Conservation (phyloP, 1,140 invertebrate genomes). For the Pentalonia nigronervosa region DNA sequence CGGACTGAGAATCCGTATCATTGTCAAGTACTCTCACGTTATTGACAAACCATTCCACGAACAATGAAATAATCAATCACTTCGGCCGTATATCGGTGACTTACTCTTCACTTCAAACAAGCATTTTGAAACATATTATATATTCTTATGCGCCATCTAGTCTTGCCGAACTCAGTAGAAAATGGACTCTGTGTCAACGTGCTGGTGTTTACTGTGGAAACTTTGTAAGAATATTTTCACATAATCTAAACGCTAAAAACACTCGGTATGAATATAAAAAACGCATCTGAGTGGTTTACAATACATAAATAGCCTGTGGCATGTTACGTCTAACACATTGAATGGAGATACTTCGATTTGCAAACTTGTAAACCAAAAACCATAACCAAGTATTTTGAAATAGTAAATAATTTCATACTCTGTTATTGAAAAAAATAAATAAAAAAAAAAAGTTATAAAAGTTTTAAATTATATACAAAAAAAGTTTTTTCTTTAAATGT, state of each 20-base stretch:
- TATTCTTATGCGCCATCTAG: background rate
- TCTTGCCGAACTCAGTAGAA: background rate
- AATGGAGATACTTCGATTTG: background rate
- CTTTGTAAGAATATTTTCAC: background rate
- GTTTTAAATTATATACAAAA: background rate
- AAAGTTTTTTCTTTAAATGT: background rate
- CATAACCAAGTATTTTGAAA: background rate
- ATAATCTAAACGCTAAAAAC: background rate
- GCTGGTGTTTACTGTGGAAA: background rate
- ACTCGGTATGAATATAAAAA: too few relatives aligned
- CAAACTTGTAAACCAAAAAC: background rate
- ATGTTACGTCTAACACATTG: background rate
- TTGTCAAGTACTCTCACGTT: conserved; percentile 39
- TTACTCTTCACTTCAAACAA: background rate
- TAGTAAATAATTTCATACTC: background rate
- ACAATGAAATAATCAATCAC: conserved; percentile 56
- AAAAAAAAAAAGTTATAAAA: background rate
- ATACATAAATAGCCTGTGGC: background rate
- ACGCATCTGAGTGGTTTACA: background rate
- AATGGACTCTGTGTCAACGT: background rate
- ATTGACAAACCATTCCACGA: conserved; percentile 33
- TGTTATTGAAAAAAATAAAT: background rate
- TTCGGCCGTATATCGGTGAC: conserved; percentile 9
- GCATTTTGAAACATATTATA: conserved; percentile 1
- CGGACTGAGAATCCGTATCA: background rate